Evolutionary conservation across 2,888 invertebrate species (phyloP), one percentile per base, ranked within the genome.

Genomic region (Acleris sparsana): DNA sequence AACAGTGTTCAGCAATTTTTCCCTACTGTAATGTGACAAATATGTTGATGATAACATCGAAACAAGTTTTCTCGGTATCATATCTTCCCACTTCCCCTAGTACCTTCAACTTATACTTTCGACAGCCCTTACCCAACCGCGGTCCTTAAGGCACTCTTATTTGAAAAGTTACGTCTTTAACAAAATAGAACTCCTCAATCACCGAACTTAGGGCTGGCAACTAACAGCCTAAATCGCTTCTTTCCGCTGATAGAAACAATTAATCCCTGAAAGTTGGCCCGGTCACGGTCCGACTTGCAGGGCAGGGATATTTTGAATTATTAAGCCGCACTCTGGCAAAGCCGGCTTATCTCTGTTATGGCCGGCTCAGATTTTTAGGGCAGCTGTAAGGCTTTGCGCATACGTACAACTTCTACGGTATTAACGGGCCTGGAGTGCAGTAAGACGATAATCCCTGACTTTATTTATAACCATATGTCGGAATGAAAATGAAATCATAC

Each of bases 321-420:
- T 64, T 61, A 65, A 65, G 61, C 56, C 65, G 49, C 60, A 61
- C 60, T 61, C 65, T 16, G 17, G 51, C 44, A 61, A 61, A 65
- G 65, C 56, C 56, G 56, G 65, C 65, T 65, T 65, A 65, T 65
- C 61, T 65, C 46, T 29, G 56, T 65, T 65, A 56, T 52, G 65
- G 65, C 46, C 33, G 56, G 49, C 49, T 29, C 52, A 44, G 61
- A 61, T 65, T 65, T 65, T 65, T 56, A 52, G 61, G 56, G 44
- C 18, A 46, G n/a, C 46, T 20, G 17, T 61, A 49, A 55, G 56
- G 60, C 33, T 25, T 5, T 16, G 51, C 29, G 55, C 55, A 61
- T 22, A 44, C 59, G 11, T 33, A 46, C 46, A 46, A 46, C 46
- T 46, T 46, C 17, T 13, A 46, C 17, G n/a, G 46, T n/a, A 46